phyloP scores from a whole-genome alignment of 2,113 vertebrate genomes.

The Oryzias javanicus region DNA sequence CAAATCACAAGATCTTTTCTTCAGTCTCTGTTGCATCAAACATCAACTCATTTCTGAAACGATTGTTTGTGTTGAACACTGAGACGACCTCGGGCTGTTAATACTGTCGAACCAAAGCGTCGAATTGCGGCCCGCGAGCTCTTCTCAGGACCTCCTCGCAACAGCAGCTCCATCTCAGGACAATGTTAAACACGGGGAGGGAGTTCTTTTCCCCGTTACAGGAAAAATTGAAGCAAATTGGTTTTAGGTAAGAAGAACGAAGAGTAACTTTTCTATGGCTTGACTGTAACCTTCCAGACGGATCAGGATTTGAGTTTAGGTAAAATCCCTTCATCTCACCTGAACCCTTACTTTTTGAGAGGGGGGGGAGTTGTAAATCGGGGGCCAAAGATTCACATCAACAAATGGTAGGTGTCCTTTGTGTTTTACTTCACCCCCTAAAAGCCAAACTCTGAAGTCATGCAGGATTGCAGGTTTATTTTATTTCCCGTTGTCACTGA shows the following conservation, averaged over 20 bases:
- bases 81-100: constrained; percentile 42
- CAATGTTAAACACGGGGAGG: constrained; percentile 7
- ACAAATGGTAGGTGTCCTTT: constrained; percentile 58
- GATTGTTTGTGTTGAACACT: constrained; percentile 65
- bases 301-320: constrained; percentile 32
- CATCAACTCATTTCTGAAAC: constrained; percentile 59
- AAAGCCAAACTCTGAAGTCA: constrained; percentile 73
- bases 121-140: constrained; percentile 27
- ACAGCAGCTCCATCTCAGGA: constrained; percentile 56
- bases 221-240: too few relatives aligned
- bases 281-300: constrained; percentile 55
- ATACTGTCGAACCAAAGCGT: constrained; percentile 53
- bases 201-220: too few relatives aligned
- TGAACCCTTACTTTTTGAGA: constrained; percentile 44
- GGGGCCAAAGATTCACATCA: constrained; percentile 32
- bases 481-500: constrained; percentile 74
- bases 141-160: constrained; percentile 48
- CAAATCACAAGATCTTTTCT: constrained; percentile 57
- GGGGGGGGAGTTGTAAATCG: constrained; percentile 13
- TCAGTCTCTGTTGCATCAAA: constrained; percentile 70
- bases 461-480: constrained; percentile 78
- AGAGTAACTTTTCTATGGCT: constrained; percentile 65
- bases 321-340: constrained; percentile 37
- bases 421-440: constrained; percentile 46
- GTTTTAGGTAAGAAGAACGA: too few relatives aligned